Conservation (phyloP, 37 sponge, comb jelly and placozoan species). For the Cliona cf. orientalis region DNA sequence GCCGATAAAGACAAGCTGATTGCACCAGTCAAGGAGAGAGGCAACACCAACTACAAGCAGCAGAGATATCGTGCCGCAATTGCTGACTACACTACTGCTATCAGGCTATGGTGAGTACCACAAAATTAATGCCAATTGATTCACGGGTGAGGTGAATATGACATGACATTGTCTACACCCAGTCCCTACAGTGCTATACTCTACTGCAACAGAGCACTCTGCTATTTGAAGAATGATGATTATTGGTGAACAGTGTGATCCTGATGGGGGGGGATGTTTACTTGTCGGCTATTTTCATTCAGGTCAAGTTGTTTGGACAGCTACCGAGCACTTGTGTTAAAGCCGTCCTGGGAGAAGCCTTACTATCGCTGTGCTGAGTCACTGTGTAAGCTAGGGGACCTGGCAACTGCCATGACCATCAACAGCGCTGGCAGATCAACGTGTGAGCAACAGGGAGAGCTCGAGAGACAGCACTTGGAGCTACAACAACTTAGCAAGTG, state of each 20-base stretch:
- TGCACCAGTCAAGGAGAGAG: constrained; percentile 55
- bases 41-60: constrained; percentile 52
- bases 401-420: constrained; percentile 19
- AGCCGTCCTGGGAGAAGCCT: constrained; percentile 51
- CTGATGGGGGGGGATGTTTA: no score
- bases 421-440: constrained; percentile 8
- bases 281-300: no score
- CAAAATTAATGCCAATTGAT: no score
- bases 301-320: constrained; percentile 67
- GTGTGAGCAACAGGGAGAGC: constrained; percentile 17
- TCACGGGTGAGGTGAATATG: no score
- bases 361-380: constrained; percentile 60
- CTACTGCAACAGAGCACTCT: constrained; percentile 65
- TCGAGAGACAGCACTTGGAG: constrained; percentile 14
- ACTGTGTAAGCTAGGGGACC: constrained; percentile 44
- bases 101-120: constrained; percentile 50
- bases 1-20: constrained; percentile 38
- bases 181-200: constrained; percentile 64
- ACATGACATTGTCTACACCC: no score
- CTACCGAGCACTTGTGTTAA: constrained; percentile 38
- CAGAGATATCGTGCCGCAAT: constrained; percentile 41
- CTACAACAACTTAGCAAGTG: neutral
- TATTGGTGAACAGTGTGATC: constrained; percentile 29
- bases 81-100: constrained; percentile 68
- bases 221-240: constrained; percentile 54